Evolutionary conservation across 2,888 invertebrate genomes (phyloP), one percentile per base, ranked within the genome.

Genomic region (Dusona sp.): DNA sequence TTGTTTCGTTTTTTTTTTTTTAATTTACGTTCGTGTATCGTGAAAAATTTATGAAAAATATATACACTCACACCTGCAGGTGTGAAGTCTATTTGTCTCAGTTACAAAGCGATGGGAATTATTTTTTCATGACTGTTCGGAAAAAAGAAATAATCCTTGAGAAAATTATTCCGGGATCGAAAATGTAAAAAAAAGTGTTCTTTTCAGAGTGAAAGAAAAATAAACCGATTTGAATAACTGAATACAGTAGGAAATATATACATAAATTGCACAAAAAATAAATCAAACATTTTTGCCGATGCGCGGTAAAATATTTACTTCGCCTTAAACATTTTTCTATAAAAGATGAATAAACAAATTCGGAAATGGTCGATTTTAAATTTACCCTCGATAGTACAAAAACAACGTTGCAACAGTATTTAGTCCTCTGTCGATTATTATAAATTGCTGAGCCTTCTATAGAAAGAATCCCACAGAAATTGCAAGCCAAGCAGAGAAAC

Each of bases 81-180:
- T 61, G 61, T 61, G 61, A 61, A 61, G 29, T 48, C 1, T 48
- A 29, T 29, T 13, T 61, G 29, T 2, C 29, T 29, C 57, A 3
- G 57, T 25, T 57, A 4, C 61, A 61, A 61, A 61, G 29, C 29
- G 0, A 29, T 61, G 29, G 16, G 16, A 61, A 16, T 61, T 29
- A 29, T 16, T 61, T 61, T 61, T 61, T 16, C 29, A 11, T 29
- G 29, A 29, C 16, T 61, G 29, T 61, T 29, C 16, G 11, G 29
- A 16, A 16, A 13, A 61, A 61, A 29, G 29, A 61, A 29, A 25
- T 13, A 54, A 54, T 54, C 16, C 29, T 16, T 61, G 29, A 61
- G 54, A 54, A 54, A 61, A 61, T 61, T 61, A 61, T 61, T 61
- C 61, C 61, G 29, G 13, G 16, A 61, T 61, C 16, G 6, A 61